These are phyloP conservation scores for Schizopygopsis malacanthus DNA, from an alignment of 2,797 vertebrate species.

Conservation along the genomic window DNA sequence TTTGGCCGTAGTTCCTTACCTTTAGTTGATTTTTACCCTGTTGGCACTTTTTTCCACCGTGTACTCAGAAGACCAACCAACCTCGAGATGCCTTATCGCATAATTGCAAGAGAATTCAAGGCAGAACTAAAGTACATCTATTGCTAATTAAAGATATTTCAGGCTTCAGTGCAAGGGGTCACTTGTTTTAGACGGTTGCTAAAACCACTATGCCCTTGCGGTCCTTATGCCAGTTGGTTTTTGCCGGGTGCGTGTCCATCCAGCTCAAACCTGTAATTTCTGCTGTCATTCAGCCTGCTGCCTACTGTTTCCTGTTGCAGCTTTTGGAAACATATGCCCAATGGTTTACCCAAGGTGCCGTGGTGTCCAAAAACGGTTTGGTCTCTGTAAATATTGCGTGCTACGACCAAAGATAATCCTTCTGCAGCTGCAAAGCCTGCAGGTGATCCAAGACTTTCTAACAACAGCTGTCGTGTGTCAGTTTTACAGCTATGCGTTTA, in stretches of 20 bases:
- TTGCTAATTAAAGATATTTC: conserved; percentile 52
- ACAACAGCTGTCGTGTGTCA: neutral
- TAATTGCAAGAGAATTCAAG: conserved; percentile 50
- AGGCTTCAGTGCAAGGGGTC: conserved; percentile 54
- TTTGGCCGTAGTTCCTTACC: conserved; percentile 8
- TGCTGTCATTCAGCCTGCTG: conserved; percentile 75
- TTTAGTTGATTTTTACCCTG: conserved; percentile 40
- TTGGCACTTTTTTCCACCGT: conserved; percentile 28
- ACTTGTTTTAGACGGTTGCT: conserved; percentile 54
- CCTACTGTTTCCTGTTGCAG: conserved; percentile 83
- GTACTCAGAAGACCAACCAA: conserved; percentile 1
- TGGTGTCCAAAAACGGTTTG: conserved; percentile 66
- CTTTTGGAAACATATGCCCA: conserved; percentile 80
- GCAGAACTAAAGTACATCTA: conserved; percentile 39
- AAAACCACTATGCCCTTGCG: conserved; percentile 61
- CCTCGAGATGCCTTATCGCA: conserved; percentile 45
- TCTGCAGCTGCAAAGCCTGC: conserved; percentile 40
- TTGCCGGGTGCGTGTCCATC: conserved; percentile 71
- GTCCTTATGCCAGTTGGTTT: conserved; percentile 74
- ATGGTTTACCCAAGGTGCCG: conserved; percentile 75
- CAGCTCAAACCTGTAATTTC: conserved; percentile 83
- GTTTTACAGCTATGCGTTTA: conserved; percentile 6
- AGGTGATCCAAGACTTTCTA: conserved; percentile 30
- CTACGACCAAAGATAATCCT: conserved; percentile 11
- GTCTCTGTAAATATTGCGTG: conserved; percentile 54